Conservation (phyloP, 2,113 vertebrate species). For the Tyto alba region DNA sequence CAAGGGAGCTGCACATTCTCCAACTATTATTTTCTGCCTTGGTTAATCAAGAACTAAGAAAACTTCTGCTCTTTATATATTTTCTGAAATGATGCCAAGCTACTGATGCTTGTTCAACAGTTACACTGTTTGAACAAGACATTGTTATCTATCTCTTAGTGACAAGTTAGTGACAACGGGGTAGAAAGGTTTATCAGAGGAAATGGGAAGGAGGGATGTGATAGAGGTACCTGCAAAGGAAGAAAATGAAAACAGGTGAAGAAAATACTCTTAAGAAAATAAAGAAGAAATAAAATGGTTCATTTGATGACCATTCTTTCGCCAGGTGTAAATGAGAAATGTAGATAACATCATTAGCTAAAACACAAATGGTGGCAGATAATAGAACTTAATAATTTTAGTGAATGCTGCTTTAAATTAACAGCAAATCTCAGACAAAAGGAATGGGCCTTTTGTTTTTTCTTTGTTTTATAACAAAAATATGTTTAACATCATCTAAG, state of each 20-base stretch:
- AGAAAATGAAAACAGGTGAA: neutral
- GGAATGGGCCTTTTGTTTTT: neutral
- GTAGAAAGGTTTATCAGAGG: neutral
- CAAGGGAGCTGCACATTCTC: neutral
- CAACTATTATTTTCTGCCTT: neutral
- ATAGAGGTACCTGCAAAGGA: neutral
- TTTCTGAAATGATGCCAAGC: neutral
- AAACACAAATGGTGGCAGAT: neutral
- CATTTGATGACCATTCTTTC: neutral
- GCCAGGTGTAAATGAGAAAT: neutral
- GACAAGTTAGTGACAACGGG: neutral
- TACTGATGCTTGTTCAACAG: neutral
- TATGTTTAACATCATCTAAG: neutral
- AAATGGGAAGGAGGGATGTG: neutral
- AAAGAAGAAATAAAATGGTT: neutral
- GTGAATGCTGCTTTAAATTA: neutral
- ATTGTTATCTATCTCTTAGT: constrained; percentile 18
- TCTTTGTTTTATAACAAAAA: neutral
- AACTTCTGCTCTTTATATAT: neutral
- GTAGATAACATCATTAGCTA: neutral
- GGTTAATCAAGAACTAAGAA: neutral
- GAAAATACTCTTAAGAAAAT: neutral
- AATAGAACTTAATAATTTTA: neutral
- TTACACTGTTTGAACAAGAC: constrained; percentile 12
- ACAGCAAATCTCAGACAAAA: neutral